Percentiles rank a stretch among this genome's conserved stretches.
Conservation (phyloP, 2,113 vertebrate species). For the Calyptomena viridis region DNA sequence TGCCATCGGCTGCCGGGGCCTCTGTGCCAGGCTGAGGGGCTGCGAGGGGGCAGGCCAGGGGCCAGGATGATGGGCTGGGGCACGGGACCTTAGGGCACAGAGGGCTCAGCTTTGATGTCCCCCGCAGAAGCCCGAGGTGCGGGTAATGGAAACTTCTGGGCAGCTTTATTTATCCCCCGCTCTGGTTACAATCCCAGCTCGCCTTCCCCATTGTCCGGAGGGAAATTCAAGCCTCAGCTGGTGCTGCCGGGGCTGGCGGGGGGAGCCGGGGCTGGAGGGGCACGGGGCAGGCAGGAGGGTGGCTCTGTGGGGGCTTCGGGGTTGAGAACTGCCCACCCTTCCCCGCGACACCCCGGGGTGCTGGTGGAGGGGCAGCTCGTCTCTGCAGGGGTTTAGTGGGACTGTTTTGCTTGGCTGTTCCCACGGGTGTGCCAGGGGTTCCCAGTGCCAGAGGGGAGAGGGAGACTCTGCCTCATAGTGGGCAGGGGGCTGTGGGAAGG, state of each 20-base stretch:
- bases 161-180: constrained; percentile 41
- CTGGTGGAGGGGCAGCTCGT: rapidly evolving
- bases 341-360: not conserved
- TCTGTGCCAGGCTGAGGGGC: not conserved
- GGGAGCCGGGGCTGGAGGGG: not conserved
- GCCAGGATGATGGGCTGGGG: not conserved
- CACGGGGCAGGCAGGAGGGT: not conserved
- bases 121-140: not conserved
- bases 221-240: constrained; percentile 41
- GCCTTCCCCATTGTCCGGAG: constrained; percentile 43
- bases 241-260: not conserved
- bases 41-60: not conserved
- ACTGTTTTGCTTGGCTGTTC: not conserved
- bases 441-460: not conserved
- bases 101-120: not conserved
- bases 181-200: constrained; percentile 43
- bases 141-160: constrained; percentile 49
- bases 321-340: not conserved
- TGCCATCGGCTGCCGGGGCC: not conserved
- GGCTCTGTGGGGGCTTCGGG: not conserved
- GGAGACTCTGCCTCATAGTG: not conserved
- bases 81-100: rapidly evolving
- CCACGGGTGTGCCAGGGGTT: not conserved
- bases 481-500: not conserved
- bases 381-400: no score